Evolutionary conservation across 1,140 invertebrate species (phyloP).

Genomic region (Orchesella cincta): DNA sequence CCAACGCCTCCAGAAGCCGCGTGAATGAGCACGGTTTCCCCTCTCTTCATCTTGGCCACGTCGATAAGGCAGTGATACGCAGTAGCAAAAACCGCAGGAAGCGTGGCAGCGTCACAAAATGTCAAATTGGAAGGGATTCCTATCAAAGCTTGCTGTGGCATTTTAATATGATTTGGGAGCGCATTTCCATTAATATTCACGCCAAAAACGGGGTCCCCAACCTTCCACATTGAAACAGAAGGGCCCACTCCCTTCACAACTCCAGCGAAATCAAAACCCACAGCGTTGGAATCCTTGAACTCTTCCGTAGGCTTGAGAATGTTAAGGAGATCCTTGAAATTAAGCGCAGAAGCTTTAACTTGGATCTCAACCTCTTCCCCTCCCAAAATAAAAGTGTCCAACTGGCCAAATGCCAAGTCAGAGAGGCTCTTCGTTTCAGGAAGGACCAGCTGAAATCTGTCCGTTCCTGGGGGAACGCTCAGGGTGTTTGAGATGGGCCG

Average conservation of each 20-base stretch:
- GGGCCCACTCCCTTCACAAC: neutral
- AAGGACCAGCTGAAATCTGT: neutral
- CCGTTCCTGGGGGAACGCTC: neutral
- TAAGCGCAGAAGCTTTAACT: neutral
- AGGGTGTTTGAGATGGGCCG: neutral
- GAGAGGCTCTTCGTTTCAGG: neutral
- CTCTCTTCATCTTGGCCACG: neutral
- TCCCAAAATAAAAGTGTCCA: neutral
- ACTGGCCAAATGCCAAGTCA: neutral
- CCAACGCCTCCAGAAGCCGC: constrained; percentile 31
- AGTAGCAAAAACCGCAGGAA: neutral
- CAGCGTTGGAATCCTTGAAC: neutral
- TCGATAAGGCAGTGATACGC: neutral
- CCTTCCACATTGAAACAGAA: neutral
- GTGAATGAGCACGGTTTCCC: constrained; percentile 27
- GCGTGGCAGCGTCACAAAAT: neutral
- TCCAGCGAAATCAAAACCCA: constrained; percentile 15
- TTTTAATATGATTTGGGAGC: constrained; percentile 5
- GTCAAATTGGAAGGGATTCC: neutral
- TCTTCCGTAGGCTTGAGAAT: neutral
- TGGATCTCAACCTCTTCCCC: neutral
- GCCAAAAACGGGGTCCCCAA: neutral
- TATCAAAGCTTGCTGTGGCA: neutral
- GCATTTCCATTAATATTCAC: neutral
- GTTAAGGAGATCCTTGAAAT: constrained; percentile 8